Conservation (phyloP, 2,888 invertebrate species). For the Oxytorus armatus region DNA sequence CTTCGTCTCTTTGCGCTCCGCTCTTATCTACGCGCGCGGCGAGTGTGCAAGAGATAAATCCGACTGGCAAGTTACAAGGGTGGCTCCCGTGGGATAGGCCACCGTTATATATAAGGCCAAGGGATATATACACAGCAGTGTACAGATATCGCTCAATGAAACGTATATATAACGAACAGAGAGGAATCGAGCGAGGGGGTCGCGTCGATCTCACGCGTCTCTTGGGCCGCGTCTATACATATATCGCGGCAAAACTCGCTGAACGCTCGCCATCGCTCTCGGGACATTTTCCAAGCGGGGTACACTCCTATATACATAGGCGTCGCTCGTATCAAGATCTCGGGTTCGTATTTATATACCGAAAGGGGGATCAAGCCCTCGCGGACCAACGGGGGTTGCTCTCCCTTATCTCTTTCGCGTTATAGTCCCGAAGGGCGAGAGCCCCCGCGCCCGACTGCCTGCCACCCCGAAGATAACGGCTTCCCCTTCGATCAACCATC, state of each 20-base stretch:
- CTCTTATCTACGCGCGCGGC: slow-evolving; percentile 34
- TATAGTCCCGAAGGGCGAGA: slow-evolving; percentile 83
- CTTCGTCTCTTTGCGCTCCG: slow-evolving; percentile 67
- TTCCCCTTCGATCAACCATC: slow-evolving; percentile 69
- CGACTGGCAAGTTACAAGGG: slow-evolving; percentile 82
- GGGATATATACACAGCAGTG: slow-evolving; percentile 32
- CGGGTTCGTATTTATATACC: slow-evolving; percentile 82
- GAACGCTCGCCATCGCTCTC: not conserved
- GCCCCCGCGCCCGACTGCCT: slow-evolving; percentile 78
- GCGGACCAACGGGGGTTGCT: slow-evolving; percentile 66
- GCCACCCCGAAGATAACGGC: slow-evolving; percentile 83
- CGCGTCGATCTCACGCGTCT: slow-evolving; percentile 22
- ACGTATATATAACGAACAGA: slow-evolving; percentile 18
- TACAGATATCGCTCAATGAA: not conserved
- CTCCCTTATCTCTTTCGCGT: slow-evolving; percentile 80
- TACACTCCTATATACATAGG: slow-evolving; percentile 56
- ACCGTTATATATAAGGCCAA: slow-evolving; percentile 37
- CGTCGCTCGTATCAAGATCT: slow-evolving; percentile 82
- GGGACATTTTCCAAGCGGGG: slow-evolving; percentile 7
- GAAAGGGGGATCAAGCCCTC: slow-evolving; percentile 74
- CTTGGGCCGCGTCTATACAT: not conserved
- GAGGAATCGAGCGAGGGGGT: slow-evolving; percentile 5
- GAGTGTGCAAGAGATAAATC: slow-evolving; percentile 80
- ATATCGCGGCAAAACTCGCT: not conserved
- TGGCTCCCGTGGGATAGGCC: slow-evolving; percentile 73